These are phyloP conservation scores for Synodontis membranacea DNA, from an alignment of 2,113 vertebrate genomes.

Conservation along the genomic window DNA sequence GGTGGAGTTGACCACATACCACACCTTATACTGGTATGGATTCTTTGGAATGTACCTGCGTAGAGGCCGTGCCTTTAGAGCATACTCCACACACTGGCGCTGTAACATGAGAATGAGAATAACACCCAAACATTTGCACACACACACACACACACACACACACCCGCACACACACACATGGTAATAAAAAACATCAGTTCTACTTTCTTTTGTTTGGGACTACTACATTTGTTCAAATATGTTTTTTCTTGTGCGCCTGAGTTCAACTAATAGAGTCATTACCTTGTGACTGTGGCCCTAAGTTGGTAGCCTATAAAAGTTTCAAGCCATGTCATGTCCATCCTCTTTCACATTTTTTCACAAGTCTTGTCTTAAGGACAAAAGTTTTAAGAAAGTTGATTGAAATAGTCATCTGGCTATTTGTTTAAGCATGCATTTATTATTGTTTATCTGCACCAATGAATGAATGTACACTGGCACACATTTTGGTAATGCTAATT, in stretches of 20 bases:
- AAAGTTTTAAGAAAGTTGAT: neutral
- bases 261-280: neutral
- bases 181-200: neutral
- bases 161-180: slow-evolving; percentile 3
- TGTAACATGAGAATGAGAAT: slow-evolving; percentile 63
- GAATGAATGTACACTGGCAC: neutral
- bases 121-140: slow-evolving; percentile 24
- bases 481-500: neutral
- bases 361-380: neutral
- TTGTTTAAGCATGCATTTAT: neutral
- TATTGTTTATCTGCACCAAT: neutral
- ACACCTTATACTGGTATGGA: slow-evolving; percentile 98
- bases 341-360: neutral
- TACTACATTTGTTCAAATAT: no score
- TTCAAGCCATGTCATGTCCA: neutral
- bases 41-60: slow-evolving; percentile 98
- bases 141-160: neutral
- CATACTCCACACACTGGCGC: slow-evolving; percentile 98
- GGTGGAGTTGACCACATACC: slow-evolving; percentile 99
- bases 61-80: slow-evolving; percentile 92
- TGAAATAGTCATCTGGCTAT: neutral
- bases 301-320: neutral
- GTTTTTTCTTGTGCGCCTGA: neutral
- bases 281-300: neutral
- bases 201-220: neutral